Evolutionary conservation across 2,113 vertebrate species (phyloP), one percentile per base, ranked within the genome.

Genomic region (Ptilorrhoa leucosticta): DNA sequence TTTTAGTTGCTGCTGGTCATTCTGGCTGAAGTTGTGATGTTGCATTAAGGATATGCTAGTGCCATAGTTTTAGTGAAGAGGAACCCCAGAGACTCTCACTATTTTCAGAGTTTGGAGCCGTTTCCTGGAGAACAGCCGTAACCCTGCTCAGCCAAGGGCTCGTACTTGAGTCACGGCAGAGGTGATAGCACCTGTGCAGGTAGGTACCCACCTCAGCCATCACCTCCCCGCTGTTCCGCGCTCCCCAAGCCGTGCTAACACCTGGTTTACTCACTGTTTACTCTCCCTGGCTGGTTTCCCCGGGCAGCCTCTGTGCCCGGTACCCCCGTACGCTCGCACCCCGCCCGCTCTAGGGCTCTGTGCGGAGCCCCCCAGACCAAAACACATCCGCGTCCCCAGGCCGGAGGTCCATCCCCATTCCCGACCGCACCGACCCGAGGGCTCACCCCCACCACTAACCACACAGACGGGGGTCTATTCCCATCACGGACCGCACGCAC

Each of bases 1-100:
- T 68, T 42, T 76, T 27, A 33, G 27, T 19, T 0, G 0, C 13
- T 19, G 45, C 70, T 15, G 30, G 16, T 48, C 13, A 2, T 30
- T 33, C 39, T 33, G 56, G 30, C 15, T 30, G 13, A 12, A 18
- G 44, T 4, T 18, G 8, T 1, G 3, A 5, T 40, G 40, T 26
- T 13, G 7, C 0, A 0, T n/a, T 35, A 31, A 28, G 2, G 45
- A 47, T 35, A 13, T 3, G 24, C 39, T 35, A 7, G 2, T 3
- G 45, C 24, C 4, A 1, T 2, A 3, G 11, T 21, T n/a, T 37
- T 4, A 13, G 26, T 0, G 1, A 64, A 30, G 80, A 71, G 40
- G 39, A 79, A 4, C 26, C 10, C 24, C 21, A 31, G 13, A 3
- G 7, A 18, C 58, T 15, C 13, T 53, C 54, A 2, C 33, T 31